Base-by-base conservation (phyloP, 1,140 invertebrate species). In the Heliconius nattereri region DNA sequence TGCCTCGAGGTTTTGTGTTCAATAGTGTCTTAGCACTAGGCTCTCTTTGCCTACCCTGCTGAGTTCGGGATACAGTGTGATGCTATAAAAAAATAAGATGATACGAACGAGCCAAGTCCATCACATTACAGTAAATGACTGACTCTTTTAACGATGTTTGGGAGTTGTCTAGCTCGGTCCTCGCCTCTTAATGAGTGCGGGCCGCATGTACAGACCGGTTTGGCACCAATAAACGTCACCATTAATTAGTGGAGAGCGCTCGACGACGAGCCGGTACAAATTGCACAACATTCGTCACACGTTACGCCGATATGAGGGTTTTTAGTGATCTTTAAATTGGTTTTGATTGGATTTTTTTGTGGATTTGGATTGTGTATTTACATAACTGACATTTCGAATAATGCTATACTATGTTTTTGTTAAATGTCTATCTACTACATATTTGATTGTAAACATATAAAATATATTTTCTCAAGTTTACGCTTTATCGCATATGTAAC, bases 221-320 rank as follows among this genome's bases (percentile, higher is more conserved):
- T 86, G 88, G 89, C 87, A 87, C 85, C 84, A 82, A 84, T 90
- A 86, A 89, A 90, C 88, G 88, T 88, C 84, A 83, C 85, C 86
- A 86, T 89, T 89, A 90, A 90, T 90, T 89, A 90, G 89, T 89
- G 89, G 85, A 84, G 82, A 82, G 86, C 84, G 81, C 78, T 82
- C 85, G 87, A 87, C 89, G 86, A 87, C 89, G 86, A 87, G 87
- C 84, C 85, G 83, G 86, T n/a, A 91, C 90, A 91, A 91, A 91
- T 90, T 89, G 85, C 85, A 88, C 83, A 86, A 86, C 86, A 83
- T 80, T 82, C 78, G 84, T 85, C 82, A 78, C 79, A 86, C 84
- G 85, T 81, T 54, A 70, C 52, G 54, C 72, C 76, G 76, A 81
- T 76, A 80, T 73, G 49, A 72, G 35, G 66, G 60, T 66, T 66